Conservation (phyloP, 2,888 invertebrate genomes). For the Baccha elongata region DNA sequence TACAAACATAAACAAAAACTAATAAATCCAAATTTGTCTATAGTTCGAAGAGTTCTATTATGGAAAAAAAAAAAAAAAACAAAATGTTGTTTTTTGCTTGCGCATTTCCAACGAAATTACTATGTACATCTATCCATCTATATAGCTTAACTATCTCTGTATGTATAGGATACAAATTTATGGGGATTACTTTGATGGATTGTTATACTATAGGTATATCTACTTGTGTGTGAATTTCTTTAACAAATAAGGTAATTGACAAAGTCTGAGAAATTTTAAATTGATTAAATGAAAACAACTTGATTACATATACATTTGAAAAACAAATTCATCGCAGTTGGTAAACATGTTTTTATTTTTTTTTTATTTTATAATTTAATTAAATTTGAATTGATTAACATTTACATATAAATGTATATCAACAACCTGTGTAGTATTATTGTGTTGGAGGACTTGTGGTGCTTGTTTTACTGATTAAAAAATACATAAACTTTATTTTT, state of each 20-base stretch:
- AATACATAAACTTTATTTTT: background rate
- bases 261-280: constrained; percentile 17
- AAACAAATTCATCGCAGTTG: background rate
- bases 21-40: background rate
- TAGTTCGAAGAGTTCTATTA: background rate
- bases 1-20: background rate
- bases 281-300: constrained; percentile 6
- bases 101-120: background rate
- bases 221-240: background rate
- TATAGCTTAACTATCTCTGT: constrained; percentile 2
- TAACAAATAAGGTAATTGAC: constrained; percentile 15
- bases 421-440: background rate
- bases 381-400: background rate
- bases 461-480: background rate
- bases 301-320: background rate
- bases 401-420: too few relatives aligned
- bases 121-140: too few relatives aligned
- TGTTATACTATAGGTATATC: background rate
- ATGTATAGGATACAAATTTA: background rate
- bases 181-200: constrained; percentile 3
- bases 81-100: background rate
- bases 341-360: background rate
- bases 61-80: background rate
- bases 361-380: background rate
- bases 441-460: background rate